Percentiles rank a stretch among this genome's conserved stretches.
Conservation (phyloP, 2,888 invertebrate species). For the Spodoptera littoralis region DNA sequence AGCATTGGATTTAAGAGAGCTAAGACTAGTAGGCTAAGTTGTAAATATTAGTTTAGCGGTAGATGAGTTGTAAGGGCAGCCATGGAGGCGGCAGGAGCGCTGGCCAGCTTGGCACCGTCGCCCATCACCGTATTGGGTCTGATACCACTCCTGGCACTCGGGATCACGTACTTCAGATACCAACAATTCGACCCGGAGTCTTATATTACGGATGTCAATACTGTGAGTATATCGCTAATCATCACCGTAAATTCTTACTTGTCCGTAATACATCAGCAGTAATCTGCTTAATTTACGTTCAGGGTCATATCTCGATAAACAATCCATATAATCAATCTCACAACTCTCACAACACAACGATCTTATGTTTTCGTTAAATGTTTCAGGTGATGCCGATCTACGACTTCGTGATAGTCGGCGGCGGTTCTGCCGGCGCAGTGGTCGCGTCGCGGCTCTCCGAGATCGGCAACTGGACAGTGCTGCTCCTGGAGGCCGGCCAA, state of each 20-base stretch:
- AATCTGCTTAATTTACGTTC: too few relatives aligned
- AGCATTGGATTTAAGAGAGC: slow-evolving; percentile 90
- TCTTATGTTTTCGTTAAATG: neutral
- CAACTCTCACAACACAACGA: neutral
- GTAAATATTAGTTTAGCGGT: slow-evolving; percentile 84
- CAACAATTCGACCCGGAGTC: slow-evolving; percentile 95
- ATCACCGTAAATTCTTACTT: too few relatives aligned
- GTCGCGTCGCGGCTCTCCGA: slow-evolving; percentile 95
- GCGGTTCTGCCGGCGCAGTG: slow-evolving; percentile 96
- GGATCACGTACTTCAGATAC: slow-evolving; percentile 94
- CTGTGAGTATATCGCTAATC: slow-evolving; percentile 87
- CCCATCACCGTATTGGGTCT: slow-evolving; percentile 92
- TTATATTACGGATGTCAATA: slow-evolving; percentile 91
- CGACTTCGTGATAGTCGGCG: slow-evolving; percentile 96
- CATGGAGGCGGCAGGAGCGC: slow-evolving; percentile 87
- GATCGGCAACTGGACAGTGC: slow-evolving; percentile 93
- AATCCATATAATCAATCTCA: too few relatives aligned
- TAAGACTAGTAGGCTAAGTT: slow-evolving; percentile 83
- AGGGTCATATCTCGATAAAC: too few relatives aligned
- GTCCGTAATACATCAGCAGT: too few relatives aligned
- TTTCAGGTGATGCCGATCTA: slow-evolving; percentile 93
- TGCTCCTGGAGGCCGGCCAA: slow-evolving; percentile 95
- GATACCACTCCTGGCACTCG: slow-evolving; percentile 94
- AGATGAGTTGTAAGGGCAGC: slow-evolving; percentile 77
- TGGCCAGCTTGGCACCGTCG: slow-evolving; percentile 89